phyloP scores from a whole-genome alignment of 1,140 invertebrate species.

The Zelostemma sp. region DNA sequence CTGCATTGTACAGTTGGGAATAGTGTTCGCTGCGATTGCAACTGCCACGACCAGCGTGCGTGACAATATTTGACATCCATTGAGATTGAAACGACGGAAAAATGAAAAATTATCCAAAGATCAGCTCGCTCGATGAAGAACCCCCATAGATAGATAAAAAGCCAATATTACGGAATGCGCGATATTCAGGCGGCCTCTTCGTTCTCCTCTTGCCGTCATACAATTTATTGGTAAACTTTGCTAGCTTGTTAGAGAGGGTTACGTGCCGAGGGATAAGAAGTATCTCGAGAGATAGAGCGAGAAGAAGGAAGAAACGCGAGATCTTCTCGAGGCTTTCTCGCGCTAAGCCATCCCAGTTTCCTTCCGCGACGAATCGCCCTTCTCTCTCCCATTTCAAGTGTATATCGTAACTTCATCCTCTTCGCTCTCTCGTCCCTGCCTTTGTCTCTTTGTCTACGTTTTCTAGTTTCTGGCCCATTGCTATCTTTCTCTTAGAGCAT shows the following conservation, averaged over 20 bases:
- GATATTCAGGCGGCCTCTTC: constrained; percentile 56
- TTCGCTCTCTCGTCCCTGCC: constrained; percentile 14
- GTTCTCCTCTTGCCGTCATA: constrained; percentile 58
- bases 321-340: constrained; percentile 14
- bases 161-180: neutral
- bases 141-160: constrained; percentile 31
- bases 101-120: constrained; percentile 43
- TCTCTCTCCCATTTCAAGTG: constrained; percentile 9
- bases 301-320: constrained; percentile 16
- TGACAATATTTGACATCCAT: constrained; percentile 49
- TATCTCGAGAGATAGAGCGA: constrained; percentile 28
- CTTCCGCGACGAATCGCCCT: constrained; percentile 14
- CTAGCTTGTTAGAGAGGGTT: constrained; percentile 69
- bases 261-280: constrained; percentile 69
- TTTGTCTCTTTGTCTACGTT: constrained; percentile 23
- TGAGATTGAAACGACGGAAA: constrained; percentile 45
- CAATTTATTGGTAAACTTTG: constrained; percentile 71
- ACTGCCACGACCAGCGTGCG: constrained; percentile 39
- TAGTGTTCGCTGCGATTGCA: constrained; percentile 37
- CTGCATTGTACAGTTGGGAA: constrained; percentile 42
- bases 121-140: too few relatives aligned
- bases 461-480: constrained; percentile 35
- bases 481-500: constrained; percentile 45
- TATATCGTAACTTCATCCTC: constrained; percentile 22
- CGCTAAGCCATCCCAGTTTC: constrained; percentile 6